Conservation (phyloP, 2,113 vertebrate genomes). For the Syrrhaptes paradoxus region DNA sequence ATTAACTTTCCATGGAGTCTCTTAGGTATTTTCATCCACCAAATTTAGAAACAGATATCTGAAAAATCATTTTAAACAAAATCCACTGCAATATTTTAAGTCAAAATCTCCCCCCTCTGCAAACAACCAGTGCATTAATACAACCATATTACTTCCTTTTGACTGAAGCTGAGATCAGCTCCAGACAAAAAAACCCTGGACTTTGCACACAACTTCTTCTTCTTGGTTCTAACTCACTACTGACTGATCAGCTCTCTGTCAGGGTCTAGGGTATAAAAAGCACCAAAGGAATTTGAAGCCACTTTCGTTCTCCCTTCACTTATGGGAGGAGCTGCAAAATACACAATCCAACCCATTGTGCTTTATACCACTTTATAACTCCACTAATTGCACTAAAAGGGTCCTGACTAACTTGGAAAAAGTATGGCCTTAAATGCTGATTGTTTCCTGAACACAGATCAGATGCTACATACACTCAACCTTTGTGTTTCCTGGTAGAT, state of each 20-base stretch:
- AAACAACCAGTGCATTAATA: not conserved
- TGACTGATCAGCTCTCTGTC: not conserved
- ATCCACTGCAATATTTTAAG: not conserved
- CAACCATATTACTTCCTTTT: not conserved
- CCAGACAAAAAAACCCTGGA: not conserved
- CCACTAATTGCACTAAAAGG: not conserved
- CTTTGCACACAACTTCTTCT: not conserved
- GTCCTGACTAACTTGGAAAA: not conserved
- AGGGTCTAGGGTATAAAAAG: not conserved
- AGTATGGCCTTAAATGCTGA: conserved; percentile 1
- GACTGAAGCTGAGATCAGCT: not conserved
- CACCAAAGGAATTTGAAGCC: conserved; percentile 6
- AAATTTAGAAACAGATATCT: not conserved
- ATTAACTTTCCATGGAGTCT: not conserved
- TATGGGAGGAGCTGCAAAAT: not conserved
- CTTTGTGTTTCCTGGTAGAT: conserved; percentile 35
- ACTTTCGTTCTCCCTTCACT: not conserved
- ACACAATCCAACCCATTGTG: conserved; percentile 36
- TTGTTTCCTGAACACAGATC: conserved; percentile 6
- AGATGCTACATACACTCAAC: conserved; percentile 7
- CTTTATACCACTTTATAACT: not conserved
- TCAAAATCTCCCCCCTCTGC: not conserved
- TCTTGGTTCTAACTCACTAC: not conserved
- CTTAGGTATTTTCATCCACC: not conserved
- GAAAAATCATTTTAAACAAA: not conserved